Evolutionary conservation across 1,140 invertebrate genomes (phyloP).

Genomic region (Dryas iulia): DNA sequence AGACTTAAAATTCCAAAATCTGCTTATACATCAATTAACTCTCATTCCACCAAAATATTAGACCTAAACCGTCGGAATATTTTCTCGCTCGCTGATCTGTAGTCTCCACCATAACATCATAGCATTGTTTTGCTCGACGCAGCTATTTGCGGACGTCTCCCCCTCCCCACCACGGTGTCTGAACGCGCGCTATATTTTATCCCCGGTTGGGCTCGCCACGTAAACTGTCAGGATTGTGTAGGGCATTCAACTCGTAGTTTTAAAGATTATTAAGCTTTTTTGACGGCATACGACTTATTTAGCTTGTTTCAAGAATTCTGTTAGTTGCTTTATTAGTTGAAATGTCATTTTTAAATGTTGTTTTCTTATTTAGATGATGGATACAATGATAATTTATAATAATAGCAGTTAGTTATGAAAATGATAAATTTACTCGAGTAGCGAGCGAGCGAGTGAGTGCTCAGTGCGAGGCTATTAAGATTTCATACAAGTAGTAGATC

Average conservation of each 20-base stretch:
- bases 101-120: conserved; percentile 68
- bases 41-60: conserved; percentile 4
- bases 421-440: not conserved
- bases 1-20: not conserved
- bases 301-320: not conserved
- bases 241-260: conserved; percentile 72
- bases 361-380: not conserved
- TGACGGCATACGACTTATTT: not conserved
- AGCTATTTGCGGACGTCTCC: conserved; percentile 67
- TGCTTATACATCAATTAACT: not conserved
- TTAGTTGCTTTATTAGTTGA: not conserved
- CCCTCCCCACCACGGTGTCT: conserved; percentile 45
- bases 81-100: conserved; percentile 45
- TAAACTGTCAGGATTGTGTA: conserved; percentile 75
- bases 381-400: conserved; percentile 17
- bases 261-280: conserved; percentile 48
- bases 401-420: not conserved
- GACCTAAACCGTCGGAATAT: conserved; percentile 31
- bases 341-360: not conserved
- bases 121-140: conserved; percentile 75
- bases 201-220: conserved; percentile 65
- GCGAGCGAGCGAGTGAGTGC: not conserved
- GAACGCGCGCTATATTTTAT: conserved; percentile 76
- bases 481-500: conserved; percentile 1
- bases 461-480: not conserved